Conservation (phyloP, 2,113 vertebrate genomes). For the Petrocephalus microphthalmus region DNA sequence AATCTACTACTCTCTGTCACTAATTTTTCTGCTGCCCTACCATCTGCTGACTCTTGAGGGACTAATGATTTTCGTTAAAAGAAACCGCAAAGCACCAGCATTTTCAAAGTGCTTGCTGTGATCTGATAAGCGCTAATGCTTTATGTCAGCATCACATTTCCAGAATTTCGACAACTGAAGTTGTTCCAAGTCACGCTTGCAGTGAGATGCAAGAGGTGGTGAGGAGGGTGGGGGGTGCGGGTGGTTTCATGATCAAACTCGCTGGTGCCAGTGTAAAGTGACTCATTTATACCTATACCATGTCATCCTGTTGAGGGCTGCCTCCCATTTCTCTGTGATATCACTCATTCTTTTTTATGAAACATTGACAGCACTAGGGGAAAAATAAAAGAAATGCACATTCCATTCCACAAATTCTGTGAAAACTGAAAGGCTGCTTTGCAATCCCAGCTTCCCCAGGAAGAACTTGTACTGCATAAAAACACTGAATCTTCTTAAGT, state of each 20-base stretch:
- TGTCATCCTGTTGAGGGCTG: conserved; percentile 51
- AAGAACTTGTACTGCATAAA: not conserved
- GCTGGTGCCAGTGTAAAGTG: conserved; percentile 43
- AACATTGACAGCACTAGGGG: conserved; percentile 45
- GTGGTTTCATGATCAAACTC: conserved; percentile 49
- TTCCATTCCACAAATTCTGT: conserved; percentile 50
- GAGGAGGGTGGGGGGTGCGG: conserved; percentile 19
- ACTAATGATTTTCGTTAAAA: not conserved
- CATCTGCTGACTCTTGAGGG: not conserved
- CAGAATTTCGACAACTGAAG: conserved; percentile 45
- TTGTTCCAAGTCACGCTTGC: conserved; percentile 20
- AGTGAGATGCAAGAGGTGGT: conserved; percentile 6
- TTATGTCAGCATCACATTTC: conserved; percentile 32
- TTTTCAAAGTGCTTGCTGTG: conserved; percentile 37
- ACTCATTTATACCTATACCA: conserved; percentile 51
- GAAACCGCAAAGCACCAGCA: conserved; percentile 33
- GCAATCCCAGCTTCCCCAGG: not conserved
- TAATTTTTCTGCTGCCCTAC: not conserved
- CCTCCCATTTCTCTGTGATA: conserved; percentile 34
- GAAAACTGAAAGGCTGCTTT: conserved; percentile 33
- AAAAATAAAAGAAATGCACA: conserved; percentile 33
- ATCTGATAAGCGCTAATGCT: not conserved
- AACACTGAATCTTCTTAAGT: not conserved
- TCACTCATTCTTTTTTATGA: conserved; percentile 20
- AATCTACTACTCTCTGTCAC: not conserved